Base-by-base conservation (phyloP, 2,797 vertebrate genomes). In the Otolemur crassicaudatus region DNA sequence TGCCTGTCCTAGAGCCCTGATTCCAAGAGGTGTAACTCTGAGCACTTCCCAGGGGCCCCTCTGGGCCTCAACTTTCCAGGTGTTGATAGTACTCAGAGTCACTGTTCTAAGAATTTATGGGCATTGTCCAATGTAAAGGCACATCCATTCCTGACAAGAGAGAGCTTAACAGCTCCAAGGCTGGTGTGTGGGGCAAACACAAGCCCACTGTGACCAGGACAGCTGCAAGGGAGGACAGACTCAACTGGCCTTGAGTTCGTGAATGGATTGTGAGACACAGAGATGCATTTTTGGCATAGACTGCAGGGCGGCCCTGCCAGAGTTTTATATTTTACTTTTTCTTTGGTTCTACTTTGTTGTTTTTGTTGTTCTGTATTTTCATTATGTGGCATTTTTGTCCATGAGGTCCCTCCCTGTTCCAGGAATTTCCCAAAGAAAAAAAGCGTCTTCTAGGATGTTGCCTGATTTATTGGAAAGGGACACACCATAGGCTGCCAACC, bases 401-500 rank as follows among this genome's bases (percentile, higher is more conserved):
- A 0, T 3, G 43, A 81, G 40, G 61, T 34, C n/a, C 53, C 77
- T 34, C 29, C 53, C 77, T 29, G 31, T 75, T 49, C 75, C 29
- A 46, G 63, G 70, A 92, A n/a, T 6, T 67, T 67, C 65, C 65
- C 31, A 13, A 0, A 70, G 73, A 27, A 67, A 29, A 70, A 86
- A 69, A n/a, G 1, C n/a, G 94, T 46, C 84, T 0, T 92, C 75
- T 75, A 70, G 82, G 49, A 95, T 58, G 25, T 40, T 2, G 4
- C 40, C 43, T 92, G 92, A 69, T 49, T 95, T 79, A 40, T 27
- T 67, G 85, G 85, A 92, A 88, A 90, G 58, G 37, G n/a, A 49
- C 61, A 4, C 2, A 3, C 4, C 11, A 27, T 10, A 27, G 19
- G 16, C 65, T 2, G 31, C 46, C 20, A 19, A 23, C 7, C 10